These are phyloP conservation scores for Chlorocebus sabaeus DNA, from an alignment of 2,113 vertebrate genomes.

Conservation along the genomic window DNA sequence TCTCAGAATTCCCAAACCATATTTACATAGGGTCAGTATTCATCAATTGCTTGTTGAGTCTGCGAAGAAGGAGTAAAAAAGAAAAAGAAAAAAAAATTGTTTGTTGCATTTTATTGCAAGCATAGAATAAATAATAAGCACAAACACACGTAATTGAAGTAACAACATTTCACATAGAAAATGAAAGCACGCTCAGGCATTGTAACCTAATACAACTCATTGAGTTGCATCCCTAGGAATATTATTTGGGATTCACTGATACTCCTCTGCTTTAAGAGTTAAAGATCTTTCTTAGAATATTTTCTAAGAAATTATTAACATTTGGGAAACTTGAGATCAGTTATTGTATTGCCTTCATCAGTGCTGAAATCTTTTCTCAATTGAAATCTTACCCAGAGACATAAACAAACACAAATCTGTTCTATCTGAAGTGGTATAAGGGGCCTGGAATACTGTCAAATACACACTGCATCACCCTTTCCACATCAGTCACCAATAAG, in stretches of 20 bases:
- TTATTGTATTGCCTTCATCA: not conserved
- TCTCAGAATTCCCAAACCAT: not conserved
- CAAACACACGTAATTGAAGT: not conserved
- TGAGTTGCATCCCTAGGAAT: not conserved
- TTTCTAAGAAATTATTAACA: not conserved
- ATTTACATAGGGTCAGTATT: not conserved
- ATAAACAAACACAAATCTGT: not conserved
- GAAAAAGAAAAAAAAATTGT: not conserved
- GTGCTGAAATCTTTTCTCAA: not conserved
- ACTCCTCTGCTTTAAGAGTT: not conserved
- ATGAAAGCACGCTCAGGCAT: not conserved
- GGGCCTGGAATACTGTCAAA: not conserved
- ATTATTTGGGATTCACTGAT: not conserved
- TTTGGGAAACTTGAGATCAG: not conserved
- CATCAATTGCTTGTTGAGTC: not conserved
- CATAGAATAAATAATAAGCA: not conserved
- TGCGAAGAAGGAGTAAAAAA: not conserved
- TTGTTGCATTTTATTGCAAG: not conserved
- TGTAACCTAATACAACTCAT: not conserved
- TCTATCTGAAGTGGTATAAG: not conserved
- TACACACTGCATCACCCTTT: not conserved
- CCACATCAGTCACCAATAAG: no score
- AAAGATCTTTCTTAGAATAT: not conserved
- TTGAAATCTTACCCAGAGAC: not conserved
- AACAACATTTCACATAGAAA: not conserved